Conservation (phyloP, 2,797 vertebrate species). For the Muraenolepis orangiensis region DNA sequence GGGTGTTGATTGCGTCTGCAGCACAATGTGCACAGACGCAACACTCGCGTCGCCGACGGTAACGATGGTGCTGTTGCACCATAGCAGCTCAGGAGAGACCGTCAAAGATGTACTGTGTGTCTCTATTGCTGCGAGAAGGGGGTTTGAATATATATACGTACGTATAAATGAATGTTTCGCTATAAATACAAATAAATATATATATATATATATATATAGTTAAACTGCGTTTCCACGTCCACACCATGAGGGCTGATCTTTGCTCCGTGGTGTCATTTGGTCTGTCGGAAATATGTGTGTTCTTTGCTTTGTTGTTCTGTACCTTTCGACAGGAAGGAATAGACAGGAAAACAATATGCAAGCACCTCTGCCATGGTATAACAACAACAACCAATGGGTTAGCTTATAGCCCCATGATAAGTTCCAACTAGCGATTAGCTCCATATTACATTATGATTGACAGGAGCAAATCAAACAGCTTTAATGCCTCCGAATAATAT, state of each 20-base stretch:
- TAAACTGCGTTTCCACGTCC: neutral
- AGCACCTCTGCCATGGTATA: neutral
- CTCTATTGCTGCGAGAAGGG: neutral
- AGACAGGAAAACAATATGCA: neutral
- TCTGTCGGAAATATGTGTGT: neutral
- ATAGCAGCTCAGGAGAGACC: neutral
- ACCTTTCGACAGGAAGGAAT: neutral
- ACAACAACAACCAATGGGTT: neutral
- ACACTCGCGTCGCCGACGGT: neutral
- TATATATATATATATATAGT: neutral
- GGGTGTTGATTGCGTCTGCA: neutral
- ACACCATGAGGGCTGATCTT: neutral
- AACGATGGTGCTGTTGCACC: neutral
- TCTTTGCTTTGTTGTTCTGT: neutral
- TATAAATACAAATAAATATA: too few relatives aligned
- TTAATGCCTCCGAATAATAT: slow-evolving; percentile 53
- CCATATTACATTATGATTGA: slow-evolving; percentile 32
- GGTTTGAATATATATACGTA: neutral
- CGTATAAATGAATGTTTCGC: neutral
- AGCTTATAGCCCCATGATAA: too few relatives aligned
- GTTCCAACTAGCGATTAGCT: neutral
- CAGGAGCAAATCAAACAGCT: slow-evolving; percentile 40
- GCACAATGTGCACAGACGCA: neutral
- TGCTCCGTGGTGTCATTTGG: neutral
- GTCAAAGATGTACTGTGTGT: too few relatives aligned